phyloP scores from a whole-genome alignment of 2,797 vertebrate species.

The Neomorphus geoffroyi region DNA sequence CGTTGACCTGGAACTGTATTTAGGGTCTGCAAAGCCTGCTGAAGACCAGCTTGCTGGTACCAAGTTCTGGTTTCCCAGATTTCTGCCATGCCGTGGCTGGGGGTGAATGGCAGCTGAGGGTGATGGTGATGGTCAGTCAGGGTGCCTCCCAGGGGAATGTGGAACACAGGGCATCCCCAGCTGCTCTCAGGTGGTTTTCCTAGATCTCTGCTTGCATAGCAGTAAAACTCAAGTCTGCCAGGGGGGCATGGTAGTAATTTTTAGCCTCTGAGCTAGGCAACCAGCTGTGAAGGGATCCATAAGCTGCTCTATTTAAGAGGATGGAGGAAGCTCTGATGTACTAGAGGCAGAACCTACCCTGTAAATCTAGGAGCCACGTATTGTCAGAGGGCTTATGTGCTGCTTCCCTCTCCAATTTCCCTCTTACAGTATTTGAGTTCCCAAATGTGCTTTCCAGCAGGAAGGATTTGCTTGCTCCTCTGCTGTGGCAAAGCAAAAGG shows the following conservation, averaged over 20 bases:
- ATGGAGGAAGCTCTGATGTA: not conserved
- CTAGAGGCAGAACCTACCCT: not conserved
- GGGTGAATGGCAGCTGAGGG: not conserved
- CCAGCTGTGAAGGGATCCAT: not conserved
- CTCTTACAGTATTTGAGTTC: not conserved
- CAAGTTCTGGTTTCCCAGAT: not conserved
- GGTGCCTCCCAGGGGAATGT: not conserved
- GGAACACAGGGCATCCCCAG: not conserved
- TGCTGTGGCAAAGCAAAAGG: not conserved
- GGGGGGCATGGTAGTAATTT: not conserved
- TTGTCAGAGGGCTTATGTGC: not conserved
- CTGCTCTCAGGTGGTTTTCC: not conserved
- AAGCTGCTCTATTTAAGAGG: not conserved
- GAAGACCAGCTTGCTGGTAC: not conserved
- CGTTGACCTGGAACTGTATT: not conserved
- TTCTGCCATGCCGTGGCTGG: not conserved
- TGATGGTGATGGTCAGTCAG: not conserved
- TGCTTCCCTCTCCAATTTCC: not conserved
- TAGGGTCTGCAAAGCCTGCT: not conserved
- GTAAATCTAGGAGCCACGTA: not conserved
- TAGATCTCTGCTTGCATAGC: not conserved
- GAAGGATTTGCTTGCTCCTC: not conserved
- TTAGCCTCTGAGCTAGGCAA: not conserved
- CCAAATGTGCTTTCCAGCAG: not conserved
- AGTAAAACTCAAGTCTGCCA: not conserved